A percentile compares a stretch with the other conserved stretches of the same genome.
Conservation (phyloP, 2,888 invertebrate species). For the Spodoptera littoralis region DNA sequence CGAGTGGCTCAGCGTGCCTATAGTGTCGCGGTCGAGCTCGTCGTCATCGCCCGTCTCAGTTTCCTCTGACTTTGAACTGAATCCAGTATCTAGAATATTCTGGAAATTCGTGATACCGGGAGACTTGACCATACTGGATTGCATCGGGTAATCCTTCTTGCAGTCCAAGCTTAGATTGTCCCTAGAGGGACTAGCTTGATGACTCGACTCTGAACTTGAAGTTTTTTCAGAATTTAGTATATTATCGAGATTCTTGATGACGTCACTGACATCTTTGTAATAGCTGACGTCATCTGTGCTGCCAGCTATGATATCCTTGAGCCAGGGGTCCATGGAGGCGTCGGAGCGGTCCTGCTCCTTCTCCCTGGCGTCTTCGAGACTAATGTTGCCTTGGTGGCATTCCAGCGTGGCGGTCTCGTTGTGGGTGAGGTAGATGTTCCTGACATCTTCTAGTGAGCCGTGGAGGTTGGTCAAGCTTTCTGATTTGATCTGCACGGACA, state of each 20-base stretch:
- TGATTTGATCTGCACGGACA: constrained; percentile 81
- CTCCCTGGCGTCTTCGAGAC: constrained; percentile 72
- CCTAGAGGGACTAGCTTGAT: constrained; percentile 87
- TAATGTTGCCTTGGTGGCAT: constrained; percentile 80
- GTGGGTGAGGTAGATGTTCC: constrained; percentile 84
- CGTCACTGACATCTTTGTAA: constrained; percentile 89
- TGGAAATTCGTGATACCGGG: constrained; percentile 85
- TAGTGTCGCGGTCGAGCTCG: constrained; percentile 78
- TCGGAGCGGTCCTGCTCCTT: constrained; percentile 79
- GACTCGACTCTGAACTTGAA: constrained; percentile 89
- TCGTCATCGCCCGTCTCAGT: constrained; percentile 72
- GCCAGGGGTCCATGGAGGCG: constrained; percentile 89
- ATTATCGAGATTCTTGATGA: constrained; percentile 90
- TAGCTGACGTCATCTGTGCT: constrained; percentile 90
- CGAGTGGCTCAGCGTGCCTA: constrained; percentile 83
- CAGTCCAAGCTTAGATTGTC: constrained; percentile 85
- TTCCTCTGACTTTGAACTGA: constrained; percentile 65
- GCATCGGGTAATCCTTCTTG: constrained; percentile 81
- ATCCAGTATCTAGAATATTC: constrained; percentile 76
- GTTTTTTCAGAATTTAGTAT: constrained; percentile 90
- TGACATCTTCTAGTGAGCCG: constrained; percentile 91
- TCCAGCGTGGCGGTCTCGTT: constrained; percentile 79
- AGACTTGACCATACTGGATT: constrained; percentile 83
- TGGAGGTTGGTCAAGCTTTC: constrained; percentile 91
- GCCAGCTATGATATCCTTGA: constrained; percentile 88